These are phyloP conservation scores for Phenganax subtilis DNA, from an alignment of 92 coral and sea anemone genomes.

Conservation along the genomic window DNA sequence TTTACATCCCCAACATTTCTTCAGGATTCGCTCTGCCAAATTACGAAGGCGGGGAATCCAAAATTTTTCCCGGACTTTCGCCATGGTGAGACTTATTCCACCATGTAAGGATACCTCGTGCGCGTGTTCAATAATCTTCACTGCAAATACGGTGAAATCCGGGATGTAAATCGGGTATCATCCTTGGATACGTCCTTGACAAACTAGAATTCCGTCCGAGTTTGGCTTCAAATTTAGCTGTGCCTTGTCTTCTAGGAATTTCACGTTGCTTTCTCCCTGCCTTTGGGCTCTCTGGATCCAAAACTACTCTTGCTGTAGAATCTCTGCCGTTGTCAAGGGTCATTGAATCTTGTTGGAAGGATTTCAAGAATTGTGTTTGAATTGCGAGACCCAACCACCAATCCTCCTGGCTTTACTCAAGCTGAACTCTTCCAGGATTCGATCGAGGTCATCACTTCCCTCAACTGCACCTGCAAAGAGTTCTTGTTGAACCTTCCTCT, in stretches of 20 bases:
- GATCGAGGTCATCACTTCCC: constrained; percentile 43
- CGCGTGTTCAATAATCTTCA: not conserved
- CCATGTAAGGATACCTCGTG: not conserved
- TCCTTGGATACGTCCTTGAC: constrained; percentile 32
- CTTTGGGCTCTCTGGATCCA: constrained; percentile 46
- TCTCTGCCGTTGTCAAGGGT: constrained; percentile 36
- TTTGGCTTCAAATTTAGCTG: constrained; percentile 44
- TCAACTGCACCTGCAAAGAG: constrained; percentile 54
- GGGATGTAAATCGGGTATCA: constrained; percentile 1
- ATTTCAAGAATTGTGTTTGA: constrained; percentile 53
- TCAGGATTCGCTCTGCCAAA: not conserved
- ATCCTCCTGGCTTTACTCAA: constrained; percentile 64
- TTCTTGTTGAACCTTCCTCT: constrained; percentile 57
- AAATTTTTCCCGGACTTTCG: not conserved
- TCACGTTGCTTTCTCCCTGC: constrained; percentile 17
- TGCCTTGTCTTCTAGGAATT: constrained; percentile 26
- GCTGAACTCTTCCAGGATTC: constrained; percentile 60
- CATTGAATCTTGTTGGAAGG: constrained; percentile 43
- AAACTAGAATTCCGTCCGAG: constrained; percentile 35
- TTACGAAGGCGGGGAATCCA: constrained; percentile 8
- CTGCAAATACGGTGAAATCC: not conserved
- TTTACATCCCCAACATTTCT: not conserved
- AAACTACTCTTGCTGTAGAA: constrained; percentile 13
- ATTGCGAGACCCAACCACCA: constrained; percentile 58
- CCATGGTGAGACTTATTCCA: constrained; percentile 4